Conservation (phyloP, 1,140 invertebrate genomes). For the Drosophila insularis region DNA sequence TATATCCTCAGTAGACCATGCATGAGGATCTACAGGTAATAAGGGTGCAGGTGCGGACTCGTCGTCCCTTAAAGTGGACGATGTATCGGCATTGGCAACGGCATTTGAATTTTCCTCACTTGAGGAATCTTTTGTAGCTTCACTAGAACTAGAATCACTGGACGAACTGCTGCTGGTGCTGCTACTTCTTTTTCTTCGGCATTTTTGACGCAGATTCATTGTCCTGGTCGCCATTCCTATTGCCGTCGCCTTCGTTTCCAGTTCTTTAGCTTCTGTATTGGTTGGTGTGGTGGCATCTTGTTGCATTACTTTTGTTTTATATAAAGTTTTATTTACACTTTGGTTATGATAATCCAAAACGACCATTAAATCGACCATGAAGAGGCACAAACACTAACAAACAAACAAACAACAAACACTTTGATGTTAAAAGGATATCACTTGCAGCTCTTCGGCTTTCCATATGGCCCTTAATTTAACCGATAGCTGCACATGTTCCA, state of each 20-base stretch:
- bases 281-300: conserved; percentile 61
- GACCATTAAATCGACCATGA: conserved; percentile 42
- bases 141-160: conserved; percentile 35
- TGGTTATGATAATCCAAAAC: conserved; percentile 35
- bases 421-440: background rate
- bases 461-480: background rate
- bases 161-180: conserved; percentile 49
- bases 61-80: background rate
- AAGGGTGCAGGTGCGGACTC: conserved; percentile 49
- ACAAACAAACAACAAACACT: background rate
- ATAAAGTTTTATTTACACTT: conserved; percentile 23
- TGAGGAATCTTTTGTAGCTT: conserved; percentile 12
- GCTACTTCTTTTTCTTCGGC: conserved; percentile 30
- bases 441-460: background rate
- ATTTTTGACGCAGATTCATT: conserved; percentile 4
- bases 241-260: conserved; percentile 54
- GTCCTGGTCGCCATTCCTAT: conserved; percentile 1
- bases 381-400: background rate
- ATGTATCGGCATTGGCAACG: conserved; percentile 4
- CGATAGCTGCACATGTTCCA: background rate
- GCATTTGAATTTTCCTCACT: conserved; percentile 22
- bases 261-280: conserved; percentile 27
- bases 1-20: conserved; percentile 86
- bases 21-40: conserved; percentile 85
- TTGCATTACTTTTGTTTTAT: conserved; percentile 62